These are phyloP conservation scores for Pituophis catenifer DNA, from an alignment of 2,113 vertebrate species.

Conservation along the genomic window DNA sequence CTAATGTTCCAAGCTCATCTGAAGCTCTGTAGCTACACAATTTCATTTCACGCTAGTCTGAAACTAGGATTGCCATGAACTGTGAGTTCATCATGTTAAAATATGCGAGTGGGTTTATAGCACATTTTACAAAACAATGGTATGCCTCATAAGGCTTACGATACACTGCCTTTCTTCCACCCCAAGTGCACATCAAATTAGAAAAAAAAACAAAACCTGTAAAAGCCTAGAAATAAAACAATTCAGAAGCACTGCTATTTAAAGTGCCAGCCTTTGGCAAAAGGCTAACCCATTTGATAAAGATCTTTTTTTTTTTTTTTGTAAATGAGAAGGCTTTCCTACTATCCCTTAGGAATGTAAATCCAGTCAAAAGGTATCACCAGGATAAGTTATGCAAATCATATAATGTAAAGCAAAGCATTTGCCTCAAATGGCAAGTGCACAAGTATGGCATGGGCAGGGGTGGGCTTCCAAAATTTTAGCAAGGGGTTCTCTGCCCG, in stretches of 20 bases:
- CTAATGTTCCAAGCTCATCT: conserved; percentile 18
- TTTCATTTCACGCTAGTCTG: conserved; percentile 21
- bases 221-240: background rate
- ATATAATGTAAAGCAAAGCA: background rate
- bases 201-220: background rate
- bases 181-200: background rate
- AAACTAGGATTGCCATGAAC: background rate
- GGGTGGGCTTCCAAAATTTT: too few relatives aligned
- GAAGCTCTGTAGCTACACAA: background rate
- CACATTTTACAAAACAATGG: background rate
- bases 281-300: background rate
- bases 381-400: background rate
- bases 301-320: background rate
- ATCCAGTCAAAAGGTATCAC: background rate
- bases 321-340: background rate
- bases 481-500: too few relatives aligned
- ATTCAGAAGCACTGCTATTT: background rate
- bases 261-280: background rate
- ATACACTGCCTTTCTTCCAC: background rate
- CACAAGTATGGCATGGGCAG: background rate
- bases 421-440: background rate
- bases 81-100: conserved; percentile 5
- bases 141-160: background rate
- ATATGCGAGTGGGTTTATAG: background rate
- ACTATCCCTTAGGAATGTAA: background rate